A percentile compares a stretch with the other conserved stretches of the same genome.
These are phyloP conservation scores for Melanotaenia pygmaea DNA, from an alignment of 2,797 vertebrate genomes.

Conservation along the genomic window DNA sequence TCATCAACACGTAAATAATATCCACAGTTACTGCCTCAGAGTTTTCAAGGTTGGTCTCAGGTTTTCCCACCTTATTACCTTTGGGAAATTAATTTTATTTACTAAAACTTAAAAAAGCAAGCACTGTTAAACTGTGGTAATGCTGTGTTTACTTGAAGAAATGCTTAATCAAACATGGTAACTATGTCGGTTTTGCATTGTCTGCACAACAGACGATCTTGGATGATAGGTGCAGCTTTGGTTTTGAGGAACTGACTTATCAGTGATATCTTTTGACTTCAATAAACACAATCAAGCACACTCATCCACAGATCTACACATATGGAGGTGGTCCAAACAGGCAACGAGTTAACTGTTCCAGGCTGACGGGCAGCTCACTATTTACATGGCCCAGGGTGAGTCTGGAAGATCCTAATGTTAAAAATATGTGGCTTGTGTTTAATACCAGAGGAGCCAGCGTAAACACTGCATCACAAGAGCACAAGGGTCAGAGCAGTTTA, in stretches of 20 bases:
- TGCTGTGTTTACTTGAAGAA: conserved; percentile 1
- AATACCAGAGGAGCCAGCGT: conserved; percentile 70
- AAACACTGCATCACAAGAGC: conserved; percentile 70
- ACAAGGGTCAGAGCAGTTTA: conserved; percentile 72
- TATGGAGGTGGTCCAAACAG: conserved; percentile 75
- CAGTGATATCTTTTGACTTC: conserved; percentile 39
- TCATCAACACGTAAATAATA: neutral
- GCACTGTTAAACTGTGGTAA: neutral
- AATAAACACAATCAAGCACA: conserved; percentile 45
- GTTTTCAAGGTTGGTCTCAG: neutral
- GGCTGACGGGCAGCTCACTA: conserved; percentile 64
- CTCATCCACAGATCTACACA: conserved; percentile 40
- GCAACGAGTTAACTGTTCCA: conserved; percentile 76
- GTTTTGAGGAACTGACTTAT: conserved; percentile 30
- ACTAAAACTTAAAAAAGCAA: neutral
- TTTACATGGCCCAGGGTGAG: conserved; percentile 70
- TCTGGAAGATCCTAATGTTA: conserved; percentile 74
- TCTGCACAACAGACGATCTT: conserved; percentile 23
- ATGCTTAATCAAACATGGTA: neutral
- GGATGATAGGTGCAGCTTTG: neutral
- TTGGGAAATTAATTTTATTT: neutral
- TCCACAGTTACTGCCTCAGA: neutral
- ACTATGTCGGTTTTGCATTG: conserved; percentile 11
- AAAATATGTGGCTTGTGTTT: conserved; percentile 80
- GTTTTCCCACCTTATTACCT: neutral